Percentiles rank a stretch among this genome's conserved stretches.
These are phyloP conservation scores for Asbolus verrucosus DNA, from an alignment of 1,140 invertebrate species.

Conservation along the genomic window DNA sequence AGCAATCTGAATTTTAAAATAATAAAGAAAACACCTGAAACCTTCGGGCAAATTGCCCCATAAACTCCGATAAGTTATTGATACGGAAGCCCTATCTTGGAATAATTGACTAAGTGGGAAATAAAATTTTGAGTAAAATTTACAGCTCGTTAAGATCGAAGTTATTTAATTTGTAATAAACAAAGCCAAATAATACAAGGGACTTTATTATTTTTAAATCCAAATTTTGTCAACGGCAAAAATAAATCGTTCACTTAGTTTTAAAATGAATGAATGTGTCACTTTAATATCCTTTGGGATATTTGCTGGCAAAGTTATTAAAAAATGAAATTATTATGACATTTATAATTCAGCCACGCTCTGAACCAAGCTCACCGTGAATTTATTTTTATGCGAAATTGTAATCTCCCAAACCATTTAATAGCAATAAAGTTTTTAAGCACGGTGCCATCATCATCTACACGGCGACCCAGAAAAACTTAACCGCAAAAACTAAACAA, in stretches of 20 bases:
- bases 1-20: constrained; percentile 7
- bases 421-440: constrained; percentile 37
- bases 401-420: constrained; percentile 37
- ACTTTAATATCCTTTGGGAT: constrained; percentile 38
- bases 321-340: constrained; percentile 38
- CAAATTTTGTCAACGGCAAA: constrained; percentile 16
- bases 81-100: too few species aligned
- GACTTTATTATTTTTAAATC: constrained; percentile 4
- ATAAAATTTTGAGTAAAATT: background rate
- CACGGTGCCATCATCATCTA: constrained; percentile 33
- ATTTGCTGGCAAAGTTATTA: constrained; percentile 39
- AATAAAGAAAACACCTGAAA: constrained; percentile 6
- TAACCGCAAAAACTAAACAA: constrained; percentile 33
- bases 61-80: background rate
- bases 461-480: constrained; percentile 31
- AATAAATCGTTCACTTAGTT: constrained; percentile 39
- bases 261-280: constrained; percentile 32
- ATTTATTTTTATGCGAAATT: constrained; percentile 38
- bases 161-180: background rate
- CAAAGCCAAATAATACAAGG: background rate
- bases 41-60: too few species aligned
- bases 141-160: background rate
- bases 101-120: too few species aligned
- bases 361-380: constrained; percentile 35
- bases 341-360: constrained; percentile 39